Evolutionary conservation across 2,888 invertebrate genomes (phyloP), one percentile per base, ranked within the genome.

Genomic region (Melikaiella ostensackeni): DNA sequence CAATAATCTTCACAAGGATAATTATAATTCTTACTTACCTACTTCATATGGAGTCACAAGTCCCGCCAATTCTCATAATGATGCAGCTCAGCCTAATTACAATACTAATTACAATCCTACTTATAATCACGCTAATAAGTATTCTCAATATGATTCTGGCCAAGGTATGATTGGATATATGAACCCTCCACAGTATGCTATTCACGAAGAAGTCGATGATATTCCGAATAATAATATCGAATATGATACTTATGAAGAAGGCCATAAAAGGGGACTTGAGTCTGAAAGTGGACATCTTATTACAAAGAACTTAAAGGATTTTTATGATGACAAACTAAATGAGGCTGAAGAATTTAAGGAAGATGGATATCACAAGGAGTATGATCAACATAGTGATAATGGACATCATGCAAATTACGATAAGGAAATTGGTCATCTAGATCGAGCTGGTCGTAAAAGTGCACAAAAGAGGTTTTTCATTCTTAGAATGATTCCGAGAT

Each of bases 261-360:
- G 86, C 13, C 87, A 88, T 76, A 85, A 76, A 2, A 85, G 86
- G 1, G 86, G 89, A 21, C 74, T 85, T 30, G 78, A 87, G 4
- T 70, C 84, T 21, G 84, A 85, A 77, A 85, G 80, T 2, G 91
- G 88, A 9, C 89, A 87, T 75, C 21, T 86, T 42, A 83, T 85
- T 35, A 84, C 84, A 16, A 87, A 86, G 62, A 87, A 90, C 35
- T 77, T 82, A 30, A 87, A 81, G 9, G 86, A 90, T 35, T 90
- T 88, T 77, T 89, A 89, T 70, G 87, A 88, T 9, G 83, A 86
- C n/a, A 86, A 86, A 8, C 83, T 86, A 30, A 87, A 89, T 4
- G 89, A 90, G 42, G 85, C 82, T 4, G 85, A 84, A 4, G 84
- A 84, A 21, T 82, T 79, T 4, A 79, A 83, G 38, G 83, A 82